phyloP scores from a whole-genome alignment of 2,113 vertebrate species.

The Solea senegalensis region DNA sequence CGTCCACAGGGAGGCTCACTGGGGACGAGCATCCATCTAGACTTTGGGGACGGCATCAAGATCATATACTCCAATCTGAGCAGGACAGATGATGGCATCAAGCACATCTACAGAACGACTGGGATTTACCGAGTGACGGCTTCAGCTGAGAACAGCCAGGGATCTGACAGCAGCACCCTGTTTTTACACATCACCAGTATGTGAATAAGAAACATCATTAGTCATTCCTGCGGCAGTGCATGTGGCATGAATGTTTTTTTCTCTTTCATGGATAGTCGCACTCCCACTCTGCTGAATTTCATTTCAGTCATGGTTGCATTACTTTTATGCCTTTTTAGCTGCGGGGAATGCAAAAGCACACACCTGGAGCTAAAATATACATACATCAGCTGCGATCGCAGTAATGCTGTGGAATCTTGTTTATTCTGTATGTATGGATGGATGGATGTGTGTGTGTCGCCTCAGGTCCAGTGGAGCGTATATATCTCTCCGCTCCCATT shows the following conservation, averaged over 20 bases:
- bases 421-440: conserved; percentile 14
- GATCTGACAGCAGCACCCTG: conserved; percentile 88
- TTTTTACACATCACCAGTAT: conserved; percentile 95
- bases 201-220: conserved; percentile 76
- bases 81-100: conserved; percentile 89
- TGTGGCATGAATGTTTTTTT: conserved; percentile 27
- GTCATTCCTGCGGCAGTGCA: conserved; percentile 41
- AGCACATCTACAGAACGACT: conserved; percentile 87
- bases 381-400: conserved; percentile 14
- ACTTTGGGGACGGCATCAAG: conserved; percentile 94
- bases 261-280: conserved; percentile 50
- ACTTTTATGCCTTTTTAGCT: conserved; percentile 36
- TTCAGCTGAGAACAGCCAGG: conserved; percentile 90
- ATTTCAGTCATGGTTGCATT: conserved; percentile 47
- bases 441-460: conserved; percentile 36
- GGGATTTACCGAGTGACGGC: conserved; percentile 93
- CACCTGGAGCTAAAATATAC: conserved; percentile 32
- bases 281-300: conserved; percentile 35
- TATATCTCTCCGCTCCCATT: conserved; percentile 90
- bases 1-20: conserved; percentile 87
- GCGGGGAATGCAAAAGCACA: conserved; percentile 30
- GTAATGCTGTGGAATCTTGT: conserved; percentile 6
- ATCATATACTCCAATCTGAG: conserved; percentile 96
- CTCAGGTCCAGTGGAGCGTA: conserved; percentile 90
- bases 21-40: conserved; percentile 92